These are phyloP conservation scores for Dryobotodes eremita DNA, from an alignment of 2,888 invertebrate genomes.

Conservation along the genomic window DNA sequence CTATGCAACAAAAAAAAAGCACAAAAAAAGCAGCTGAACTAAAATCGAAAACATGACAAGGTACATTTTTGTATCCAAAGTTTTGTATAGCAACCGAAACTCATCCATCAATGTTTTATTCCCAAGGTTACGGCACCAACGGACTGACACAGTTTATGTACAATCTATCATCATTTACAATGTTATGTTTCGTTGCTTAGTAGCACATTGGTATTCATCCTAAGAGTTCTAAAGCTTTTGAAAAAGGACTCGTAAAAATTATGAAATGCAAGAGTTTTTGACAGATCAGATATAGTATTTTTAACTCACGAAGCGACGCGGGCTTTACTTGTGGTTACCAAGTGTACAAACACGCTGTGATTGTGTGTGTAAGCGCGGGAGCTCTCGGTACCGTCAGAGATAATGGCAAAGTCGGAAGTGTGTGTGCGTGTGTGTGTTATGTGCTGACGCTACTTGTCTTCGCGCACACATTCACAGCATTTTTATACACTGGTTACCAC, in stretches of 20 bases:
- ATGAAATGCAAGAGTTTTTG: background rate
- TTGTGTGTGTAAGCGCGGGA: too few relatives aligned
- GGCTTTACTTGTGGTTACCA: background rate
- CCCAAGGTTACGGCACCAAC: slow-evolving; percentile 35
- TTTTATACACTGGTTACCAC: too few relatives aligned
- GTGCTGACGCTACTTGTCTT: too few relatives aligned
- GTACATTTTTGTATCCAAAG: slow-evolving; percentile 29
- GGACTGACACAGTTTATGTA: slow-evolving; percentile 33
- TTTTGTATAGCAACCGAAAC: slow-evolving; percentile 41
- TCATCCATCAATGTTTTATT: slow-evolving; percentile 63
- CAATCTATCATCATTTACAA: slow-evolving; percentile 62
- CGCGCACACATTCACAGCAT: too few relatives aligned
- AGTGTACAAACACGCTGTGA: background rate
- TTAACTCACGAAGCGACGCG: background rate
- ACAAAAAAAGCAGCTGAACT: background rate
- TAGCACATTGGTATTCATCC: slow-evolving; percentile 40
- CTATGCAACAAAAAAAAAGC: background rate
- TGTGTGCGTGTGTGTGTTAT: too few relatives aligned
- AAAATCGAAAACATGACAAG: slow-evolving; percentile 29
- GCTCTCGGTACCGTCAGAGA: too few relatives aligned
- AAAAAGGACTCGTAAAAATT: background rate
- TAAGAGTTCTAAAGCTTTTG: slow-evolving; percentile 9
- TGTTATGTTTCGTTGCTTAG: slow-evolving; percentile 50
- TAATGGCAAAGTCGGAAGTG: too few relatives aligned
- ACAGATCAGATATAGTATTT: background rate